Conservation (phyloP, 2,113 vertebrate species). For the Sylvilagus bachmani region DNA sequence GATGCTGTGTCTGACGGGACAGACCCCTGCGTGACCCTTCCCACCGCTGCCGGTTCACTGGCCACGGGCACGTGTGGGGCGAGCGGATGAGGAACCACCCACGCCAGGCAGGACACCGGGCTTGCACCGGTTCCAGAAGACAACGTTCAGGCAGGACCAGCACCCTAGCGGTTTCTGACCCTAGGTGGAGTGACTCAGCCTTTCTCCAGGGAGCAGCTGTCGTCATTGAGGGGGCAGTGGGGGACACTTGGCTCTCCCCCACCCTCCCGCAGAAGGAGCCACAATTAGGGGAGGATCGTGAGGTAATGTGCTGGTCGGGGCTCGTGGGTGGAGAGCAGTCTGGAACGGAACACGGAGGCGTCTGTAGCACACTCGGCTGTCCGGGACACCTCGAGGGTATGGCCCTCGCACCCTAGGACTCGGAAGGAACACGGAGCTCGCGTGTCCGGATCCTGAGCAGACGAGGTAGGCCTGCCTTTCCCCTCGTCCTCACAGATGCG, state of each 20-base stretch:
- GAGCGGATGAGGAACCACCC: too few species aligned
- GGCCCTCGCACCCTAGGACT: too few species aligned
- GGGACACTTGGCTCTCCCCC: background rate
- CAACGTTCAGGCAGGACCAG: background rate
- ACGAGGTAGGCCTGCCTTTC: background rate
- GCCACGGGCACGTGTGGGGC: background rate
- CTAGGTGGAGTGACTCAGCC: background rate
- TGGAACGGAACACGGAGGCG: background rate
- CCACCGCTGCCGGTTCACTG: background rate
- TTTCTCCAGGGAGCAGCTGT: background rate
- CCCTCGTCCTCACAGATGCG: background rate
- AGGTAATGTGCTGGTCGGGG: background rate
- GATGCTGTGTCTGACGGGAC: background rate
- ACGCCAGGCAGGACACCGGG: too few species aligned
- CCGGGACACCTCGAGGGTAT: background rate
- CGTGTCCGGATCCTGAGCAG: background rate
- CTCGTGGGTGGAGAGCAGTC: background rate
- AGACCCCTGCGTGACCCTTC: background rate
- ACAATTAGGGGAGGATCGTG: background rate
- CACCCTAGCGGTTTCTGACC: background rate
- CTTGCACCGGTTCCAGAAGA: background rate
- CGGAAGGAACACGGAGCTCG: background rate
- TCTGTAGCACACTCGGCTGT: background rate
- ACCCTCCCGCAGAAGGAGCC: rapidly evolving
- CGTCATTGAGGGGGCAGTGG: background rate